Base-by-base conservation (phyloP, 2,888 invertebrate genomes). In the Dexiosoma caninum region DNA sequence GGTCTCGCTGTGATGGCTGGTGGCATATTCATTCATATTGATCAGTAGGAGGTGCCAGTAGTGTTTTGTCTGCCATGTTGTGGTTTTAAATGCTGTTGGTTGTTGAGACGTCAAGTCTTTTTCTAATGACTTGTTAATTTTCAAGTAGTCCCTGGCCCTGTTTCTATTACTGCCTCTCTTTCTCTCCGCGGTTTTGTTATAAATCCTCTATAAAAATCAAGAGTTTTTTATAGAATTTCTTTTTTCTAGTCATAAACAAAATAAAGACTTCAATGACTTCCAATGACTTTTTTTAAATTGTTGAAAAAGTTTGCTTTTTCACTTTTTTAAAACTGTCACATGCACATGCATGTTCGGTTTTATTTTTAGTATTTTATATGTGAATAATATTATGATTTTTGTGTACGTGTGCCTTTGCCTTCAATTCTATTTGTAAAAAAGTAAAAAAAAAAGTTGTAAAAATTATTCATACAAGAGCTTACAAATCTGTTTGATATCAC, bases 201-300 rank as follows among this genome's bases (percentile, higher is more conserved):
- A 53, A 67, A 71, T 71, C 57, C 55, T 42, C 69, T 19, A 64
- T 51, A 57, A 74, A 79, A 79, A 64, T 42, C 16, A 70, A 59
- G 32, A 53, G 62, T 9, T 71, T 59, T 78, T 35, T 69, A 27
- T 55, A 46, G 14, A 57, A 32, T 71, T 57, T n/a, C n/a, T n/a
- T n/a, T 60, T 42, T 49, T 32, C 5, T 32, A 14, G 37, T 19
- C 21, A 40, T 49, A 77, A 62, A 40, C 19, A 53, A 55, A 53
- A 40, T 62, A 40, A 46, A 62, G 46, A 23, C 21, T 46, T 57
- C 30, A 46, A 67, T 32, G 49, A 51, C 35, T 69, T 69, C 23
- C 14, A 64, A 27, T 14, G 49, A 66, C 51, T 51, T 37, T 40
- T 14, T 16, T 23, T n/a, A n/a, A n/a, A 49, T 40, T 21, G 30